Base-by-base conservation (phyloP, 2,113 vertebrate genomes). In the Brienomyrus longianalis region DNA sequence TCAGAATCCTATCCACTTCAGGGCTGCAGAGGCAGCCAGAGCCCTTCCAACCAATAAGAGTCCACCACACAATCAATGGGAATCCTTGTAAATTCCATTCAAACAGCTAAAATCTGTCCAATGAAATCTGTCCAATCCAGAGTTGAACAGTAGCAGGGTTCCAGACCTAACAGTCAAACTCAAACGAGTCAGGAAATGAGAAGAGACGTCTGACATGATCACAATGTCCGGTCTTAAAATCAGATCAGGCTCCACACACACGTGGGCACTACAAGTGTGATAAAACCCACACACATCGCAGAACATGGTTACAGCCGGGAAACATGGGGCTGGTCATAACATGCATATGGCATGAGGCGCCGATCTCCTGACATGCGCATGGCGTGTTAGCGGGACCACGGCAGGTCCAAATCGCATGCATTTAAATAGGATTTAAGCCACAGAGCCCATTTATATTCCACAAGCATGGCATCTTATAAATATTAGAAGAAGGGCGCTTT, bases 351-450 rank as follows among this genome's bases (percentile, higher is more conserved):
- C 35, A 35, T 80, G 74, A 80, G 70, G 3, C 5, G 1, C 13
- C 74, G 35, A 17, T 43, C 35, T 43, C 15, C 74, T 39, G 15
- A 80, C 74, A 80, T 27, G 9, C 5, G 6, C 39, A 15, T 9
- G 10, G 87, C 6, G 59, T 13, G 35, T 66, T 39, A 88, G 15
- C 87, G 39, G 45, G 45, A 47, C 43, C 17, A 31, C 62, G 45
- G 47, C 23, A 51, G 47, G 23, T 74, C 88, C 23, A 88, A 88
- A 83, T 91, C 88, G 87, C 87, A 90, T 89, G 91, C 91, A 92
- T 92, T 91, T 90, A 92, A 92, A 92, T 91, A 84, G 90, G 92
- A 91, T 91, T 91, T 91, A 89, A 90, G 90, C 87, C 83, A 90
- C 59, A 90, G 83, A 87, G 87, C 86, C 87, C 91, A 91, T 92